phyloP scores from a whole-genome alignment of 2,113 vertebrate species.

The Mesembrinibis cayennensis region DNA sequence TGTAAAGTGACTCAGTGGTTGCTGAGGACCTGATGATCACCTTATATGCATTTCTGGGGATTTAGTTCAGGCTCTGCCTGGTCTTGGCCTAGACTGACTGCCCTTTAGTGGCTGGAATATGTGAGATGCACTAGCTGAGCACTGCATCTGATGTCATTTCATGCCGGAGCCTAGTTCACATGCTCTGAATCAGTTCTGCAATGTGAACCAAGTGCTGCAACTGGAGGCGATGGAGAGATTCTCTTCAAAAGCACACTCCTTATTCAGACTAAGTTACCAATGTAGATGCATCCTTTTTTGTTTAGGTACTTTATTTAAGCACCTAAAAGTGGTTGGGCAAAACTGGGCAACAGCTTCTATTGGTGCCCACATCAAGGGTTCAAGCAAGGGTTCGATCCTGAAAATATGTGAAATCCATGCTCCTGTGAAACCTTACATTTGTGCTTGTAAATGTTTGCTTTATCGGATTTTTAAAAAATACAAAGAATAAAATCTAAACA shows the following conservation, averaged over 20 bases:
- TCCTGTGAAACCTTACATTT: background rate
- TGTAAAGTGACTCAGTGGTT: background rate
- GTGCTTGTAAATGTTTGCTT: background rate
- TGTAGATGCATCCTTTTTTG: background rate
- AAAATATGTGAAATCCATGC: background rate
- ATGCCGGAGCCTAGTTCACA: background rate
- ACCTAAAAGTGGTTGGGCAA: background rate
- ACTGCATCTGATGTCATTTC: background rate
- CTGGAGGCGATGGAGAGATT: background rate
- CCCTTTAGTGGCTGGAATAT: background rate
- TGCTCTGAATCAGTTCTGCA: background rate
- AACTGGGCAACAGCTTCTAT: background rate
- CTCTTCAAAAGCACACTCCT: background rate
- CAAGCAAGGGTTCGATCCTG: background rate
- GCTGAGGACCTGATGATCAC: background rate
- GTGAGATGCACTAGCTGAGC: background rate
- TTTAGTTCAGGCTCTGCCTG: background rate
- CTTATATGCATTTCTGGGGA: background rate
- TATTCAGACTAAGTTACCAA: background rate
- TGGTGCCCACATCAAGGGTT: background rate
- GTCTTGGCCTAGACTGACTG: background rate
- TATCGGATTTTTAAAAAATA: background rate
- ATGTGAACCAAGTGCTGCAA: background rate
- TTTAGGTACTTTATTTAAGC: background rate
- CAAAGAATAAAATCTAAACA: background rate